phyloP scores from a whole-genome alignment of 2,888 invertebrate genomes.

The Allophyes oxyacanthae region DNA sequence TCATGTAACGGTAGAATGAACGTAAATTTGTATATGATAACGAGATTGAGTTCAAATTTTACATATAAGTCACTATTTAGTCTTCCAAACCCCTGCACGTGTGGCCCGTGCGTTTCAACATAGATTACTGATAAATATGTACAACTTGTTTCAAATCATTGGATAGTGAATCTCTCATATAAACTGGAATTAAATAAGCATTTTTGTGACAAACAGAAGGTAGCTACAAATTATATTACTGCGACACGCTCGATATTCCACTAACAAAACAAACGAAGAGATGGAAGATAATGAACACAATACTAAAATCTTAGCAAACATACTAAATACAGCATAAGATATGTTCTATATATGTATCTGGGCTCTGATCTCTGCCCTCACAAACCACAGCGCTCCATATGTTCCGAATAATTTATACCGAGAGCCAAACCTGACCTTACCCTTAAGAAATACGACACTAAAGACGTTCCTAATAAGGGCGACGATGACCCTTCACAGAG shows the following conservation, averaged over 20 bases:
- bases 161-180: neutral
- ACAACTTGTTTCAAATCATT: no score
- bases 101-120: no score
- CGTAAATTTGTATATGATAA: no score
- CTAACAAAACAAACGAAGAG: slow-evolving; percentile 3
- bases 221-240: slow-evolving; percentile 4
- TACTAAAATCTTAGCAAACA: slow-evolving; percentile 42
- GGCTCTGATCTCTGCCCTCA: slow-evolving; percentile 46
- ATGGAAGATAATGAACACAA: slow-evolving; percentile 24
- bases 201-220: neutral
- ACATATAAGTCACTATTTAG: no score
- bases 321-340: slow-evolving; percentile 33
- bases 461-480: slow-evolving; percentile 66
- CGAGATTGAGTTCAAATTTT: no score
- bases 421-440: slow-evolving; percentile 61
- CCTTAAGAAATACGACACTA: slow-evolving; percentile 60
- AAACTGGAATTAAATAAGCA: no score
- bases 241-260: neutral
- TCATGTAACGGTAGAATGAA: no score
- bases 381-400: slow-evolving; percentile 53
- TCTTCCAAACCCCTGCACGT: no score
- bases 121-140: no score
- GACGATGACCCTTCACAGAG: slow-evolving; percentile 66
- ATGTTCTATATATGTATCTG: slow-evolving; percentile 29
- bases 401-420: slow-evolving; percentile 57